Evolutionary conservation across 92 coral and sea anemone genomes (phyloP).

Genomic region (Bergia puertoricense): DNA sequence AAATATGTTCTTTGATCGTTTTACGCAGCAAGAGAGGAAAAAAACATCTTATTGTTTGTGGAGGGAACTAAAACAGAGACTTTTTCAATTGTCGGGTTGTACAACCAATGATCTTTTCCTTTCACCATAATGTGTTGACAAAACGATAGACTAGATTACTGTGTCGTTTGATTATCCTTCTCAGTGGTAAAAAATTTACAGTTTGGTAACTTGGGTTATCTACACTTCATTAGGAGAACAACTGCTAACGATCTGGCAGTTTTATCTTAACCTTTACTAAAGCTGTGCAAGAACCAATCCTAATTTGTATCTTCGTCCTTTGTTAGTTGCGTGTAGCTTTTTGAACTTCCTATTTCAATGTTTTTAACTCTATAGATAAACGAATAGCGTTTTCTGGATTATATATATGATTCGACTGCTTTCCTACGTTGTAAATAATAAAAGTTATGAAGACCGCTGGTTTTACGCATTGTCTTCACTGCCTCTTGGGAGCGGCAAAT

Average conservation of each 20-base stretch:
- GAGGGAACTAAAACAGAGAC: background rate
- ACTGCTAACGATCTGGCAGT: background rate
- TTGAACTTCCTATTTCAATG: background rate
- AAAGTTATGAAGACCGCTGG: background rate
- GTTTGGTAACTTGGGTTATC: slow-evolving; percentile 2
- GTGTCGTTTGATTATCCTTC: background rate
- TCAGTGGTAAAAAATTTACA: background rate
- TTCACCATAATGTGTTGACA: slow-evolving; percentile 8
- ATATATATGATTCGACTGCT: background rate
- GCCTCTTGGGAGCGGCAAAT: background rate
- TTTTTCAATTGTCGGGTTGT: background rate
- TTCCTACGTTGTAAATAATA: slow-evolving; percentile 27
- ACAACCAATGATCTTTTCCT: background rate
- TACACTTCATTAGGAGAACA: background rate
- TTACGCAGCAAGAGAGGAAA: background rate
- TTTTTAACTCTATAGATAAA: background rate
- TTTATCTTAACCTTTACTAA: background rate
- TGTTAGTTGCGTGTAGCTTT: background rate
- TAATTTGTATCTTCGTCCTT: background rate
- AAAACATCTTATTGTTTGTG: background rate
- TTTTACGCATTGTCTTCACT: background rate
- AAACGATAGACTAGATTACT: background rate
- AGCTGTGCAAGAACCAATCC: background rate
- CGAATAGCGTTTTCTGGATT: background rate
- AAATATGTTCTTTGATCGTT: background rate